Evolutionary conservation across 64 coral and sea anemone genomes (phyloP), one percentile per base, ranked within the genome.

Genomic region (Trachythela sp.): DNA sequence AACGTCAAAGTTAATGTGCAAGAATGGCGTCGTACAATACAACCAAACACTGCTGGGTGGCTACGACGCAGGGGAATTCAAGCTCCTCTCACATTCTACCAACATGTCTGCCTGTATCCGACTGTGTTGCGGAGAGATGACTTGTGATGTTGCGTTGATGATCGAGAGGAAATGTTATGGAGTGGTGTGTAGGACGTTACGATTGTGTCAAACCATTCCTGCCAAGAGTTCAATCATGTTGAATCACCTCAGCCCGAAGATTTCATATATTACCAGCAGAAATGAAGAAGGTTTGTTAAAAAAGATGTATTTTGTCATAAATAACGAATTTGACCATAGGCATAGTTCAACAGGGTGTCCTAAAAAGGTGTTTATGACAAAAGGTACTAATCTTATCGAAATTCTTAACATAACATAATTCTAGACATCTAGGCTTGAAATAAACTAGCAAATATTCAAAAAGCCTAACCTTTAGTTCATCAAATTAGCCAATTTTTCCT

Each of bases 141-240:
- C 91, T 4, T 99, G 96, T 84, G 96, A 99, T 31, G 96, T 95
- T 18, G 93, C 96, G 14, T 93, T 98, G 41, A 94, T 98, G 95
- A 98, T 98, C 18, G 95, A 98, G 68, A 86, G 94, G 48, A 93
- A 98, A 24, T 98, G 95, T 9, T 98, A 98, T 48, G 94, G 93
- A 10, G 93, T 98, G 10, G 86, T 91, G 10, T 98, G 95, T 50
- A 92, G 94, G 52, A 94, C 93, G 8, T 90, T 88, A 15, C 92
- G 85, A 60, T 89, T 91, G 26, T 77, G 95, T 1, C 93, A 91
- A 8, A 94, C 95, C 0, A 93, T 99, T 14, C 94, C 52, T 4
- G 96, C 96, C 17, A 90, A 93, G 11, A 92, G 93, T 56, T 99
- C 96, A 0, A 89, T 88, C 18, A 48, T 95, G 39, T 36, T 99